A percentile compares a stretch with the other conserved stretches of the same genome.
These are phyloP conservation scores for Cisticola juncidis DNA, from an alignment of 2,113 vertebrate species.

Conservation along the genomic window DNA sequence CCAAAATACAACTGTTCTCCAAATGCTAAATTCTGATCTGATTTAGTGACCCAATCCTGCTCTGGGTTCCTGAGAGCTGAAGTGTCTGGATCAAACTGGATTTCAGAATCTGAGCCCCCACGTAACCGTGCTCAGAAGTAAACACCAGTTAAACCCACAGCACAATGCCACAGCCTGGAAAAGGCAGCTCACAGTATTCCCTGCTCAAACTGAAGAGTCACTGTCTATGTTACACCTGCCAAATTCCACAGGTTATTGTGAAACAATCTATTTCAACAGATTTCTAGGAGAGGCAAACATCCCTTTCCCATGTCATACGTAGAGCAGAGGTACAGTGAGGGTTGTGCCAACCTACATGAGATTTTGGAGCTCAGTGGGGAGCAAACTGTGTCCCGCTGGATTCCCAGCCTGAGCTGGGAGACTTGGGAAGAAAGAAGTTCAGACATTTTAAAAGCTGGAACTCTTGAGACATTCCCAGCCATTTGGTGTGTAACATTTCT, in stretches of 20 bases:
- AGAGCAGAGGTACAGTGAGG: too few relatives aligned
- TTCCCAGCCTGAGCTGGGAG: neutral
- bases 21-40: neutral
- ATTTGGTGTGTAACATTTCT: neutral
- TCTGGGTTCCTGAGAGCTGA: neutral
- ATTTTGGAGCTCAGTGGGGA: neutral
- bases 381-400: neutral
- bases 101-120: neutral
- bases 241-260: neutral
- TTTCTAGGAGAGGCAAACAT: neutral
- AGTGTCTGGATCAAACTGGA: neutral
- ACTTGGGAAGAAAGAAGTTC: neutral
- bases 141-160: neutral
- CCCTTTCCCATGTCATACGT: fast-evolving
- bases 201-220: neutral
- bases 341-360: fast-evolving
- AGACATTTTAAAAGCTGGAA: neutral
- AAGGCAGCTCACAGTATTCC: neutral
- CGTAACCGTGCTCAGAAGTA: fast-evolving
- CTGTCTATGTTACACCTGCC: neutral
- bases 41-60: neutral
- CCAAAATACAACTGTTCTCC: neutral
- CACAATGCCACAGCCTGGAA: neutral
- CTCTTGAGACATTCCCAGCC: neutral
- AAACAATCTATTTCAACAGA: neutral